Percentiles rank a stretch among this genome's conserved stretches.
phyloP scores from a whole-genome alignment of 2,888 invertebrate species.

The Drosophila nr. fundita region DNA sequence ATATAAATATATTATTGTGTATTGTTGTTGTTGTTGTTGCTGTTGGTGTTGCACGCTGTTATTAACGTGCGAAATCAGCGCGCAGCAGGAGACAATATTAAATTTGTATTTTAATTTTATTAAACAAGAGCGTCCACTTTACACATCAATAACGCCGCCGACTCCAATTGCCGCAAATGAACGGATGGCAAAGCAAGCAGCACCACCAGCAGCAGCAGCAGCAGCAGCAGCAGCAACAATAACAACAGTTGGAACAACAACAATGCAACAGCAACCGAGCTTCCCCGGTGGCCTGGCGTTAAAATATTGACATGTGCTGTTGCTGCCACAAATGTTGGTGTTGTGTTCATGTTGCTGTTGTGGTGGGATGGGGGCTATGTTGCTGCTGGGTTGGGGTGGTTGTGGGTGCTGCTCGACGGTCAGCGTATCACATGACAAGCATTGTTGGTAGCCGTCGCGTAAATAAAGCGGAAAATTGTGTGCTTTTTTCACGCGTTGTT shows the following conservation, averaged over 20 bases:
- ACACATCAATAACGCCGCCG: constrained; percentile 72
- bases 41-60: constrained; percentile 26
- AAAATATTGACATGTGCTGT: constrained; percentile 78
- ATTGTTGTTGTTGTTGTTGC: background rate
- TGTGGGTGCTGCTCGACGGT: constrained; percentile 7
- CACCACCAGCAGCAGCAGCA: background rate
- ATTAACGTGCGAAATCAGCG: constrained; percentile 55
- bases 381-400: constrained; percentile 1
- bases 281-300: constrained; percentile 64
- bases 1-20: constrained; percentile 13
- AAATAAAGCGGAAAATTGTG: constrained; percentile 80
- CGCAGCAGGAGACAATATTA: constrained; percentile 50
- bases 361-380: background rate
- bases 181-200: constrained; percentile 22
- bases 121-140: constrained; percentile 77
- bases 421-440: constrained; percentile 57
- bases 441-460: constrained; percentile 48
- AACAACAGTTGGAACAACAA: constrained; percentile 17
- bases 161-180: constrained; percentile 46
- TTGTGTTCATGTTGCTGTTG: constrained; percentile 10
- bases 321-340: constrained; percentile 26
- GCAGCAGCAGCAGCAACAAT: constrained; percentile 16
- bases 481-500: constrained; percentile 54
- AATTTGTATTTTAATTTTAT: constrained; percentile 80
- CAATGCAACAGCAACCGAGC: constrained; percentile 50